Conservation (phyloP, 2,888 invertebrate genomes). For the Eudasyphora cyanicolor region DNA sequence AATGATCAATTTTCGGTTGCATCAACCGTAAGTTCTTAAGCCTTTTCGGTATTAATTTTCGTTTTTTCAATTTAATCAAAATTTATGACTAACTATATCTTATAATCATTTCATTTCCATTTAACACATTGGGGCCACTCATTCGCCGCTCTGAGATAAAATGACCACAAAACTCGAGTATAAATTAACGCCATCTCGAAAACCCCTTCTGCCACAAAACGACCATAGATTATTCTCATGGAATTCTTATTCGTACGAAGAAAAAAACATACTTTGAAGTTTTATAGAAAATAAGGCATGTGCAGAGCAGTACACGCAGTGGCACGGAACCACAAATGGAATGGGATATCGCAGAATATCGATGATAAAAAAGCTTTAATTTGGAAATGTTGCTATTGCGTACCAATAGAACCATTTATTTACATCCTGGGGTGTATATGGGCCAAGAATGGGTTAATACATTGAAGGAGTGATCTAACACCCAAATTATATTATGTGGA, state of each 20-base stretch:
- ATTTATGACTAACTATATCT: not conserved
- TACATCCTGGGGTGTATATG: too few relatives aligned
- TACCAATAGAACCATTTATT: too few relatives aligned
- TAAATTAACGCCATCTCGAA: conserved; percentile 11
- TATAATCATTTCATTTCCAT: conserved; percentile 13
- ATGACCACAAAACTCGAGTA: conserved; percentile 6
- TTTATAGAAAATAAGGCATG: not conserved
- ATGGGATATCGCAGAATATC: too few relatives aligned
- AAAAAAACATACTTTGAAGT: not conserved
- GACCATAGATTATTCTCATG: not conserved
- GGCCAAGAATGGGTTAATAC: too few relatives aligned
- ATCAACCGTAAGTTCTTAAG: not conserved
- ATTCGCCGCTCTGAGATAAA: not conserved
- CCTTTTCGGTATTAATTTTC: not conserved
- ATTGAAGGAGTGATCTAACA: too few relatives aligned
- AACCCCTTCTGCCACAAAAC: not conserved
- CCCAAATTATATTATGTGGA: too few relatives aligned
- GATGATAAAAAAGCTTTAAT: too few relatives aligned
- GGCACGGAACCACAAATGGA: not conserved
- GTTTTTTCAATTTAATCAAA: not conserved
- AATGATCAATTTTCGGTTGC: too few relatives aligned
- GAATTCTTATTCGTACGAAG: not conserved
- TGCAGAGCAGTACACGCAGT: not conserved
- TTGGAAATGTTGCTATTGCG: too few relatives aligned
- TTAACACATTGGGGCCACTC: not conserved